Base-by-base conservation (phyloP, 2,888 invertebrate species). In the Acronicta alni region DNA sequence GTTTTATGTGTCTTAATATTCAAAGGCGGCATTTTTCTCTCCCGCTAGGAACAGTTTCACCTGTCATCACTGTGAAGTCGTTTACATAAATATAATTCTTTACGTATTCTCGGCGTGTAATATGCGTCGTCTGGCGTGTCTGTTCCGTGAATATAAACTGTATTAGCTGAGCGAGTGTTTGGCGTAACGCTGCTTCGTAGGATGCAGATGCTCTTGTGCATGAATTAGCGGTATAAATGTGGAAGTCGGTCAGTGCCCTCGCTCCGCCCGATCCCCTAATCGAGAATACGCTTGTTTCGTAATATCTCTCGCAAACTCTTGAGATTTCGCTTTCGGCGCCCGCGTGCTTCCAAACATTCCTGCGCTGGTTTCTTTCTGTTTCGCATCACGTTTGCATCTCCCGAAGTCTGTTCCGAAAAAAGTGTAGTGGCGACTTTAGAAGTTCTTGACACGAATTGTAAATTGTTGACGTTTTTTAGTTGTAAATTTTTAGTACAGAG, bases 191-290 rank as follows among this genome's bases (percentile, higher is more conserved):
- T 80, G 78, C 74, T 56, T 82, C 77, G 81, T 84, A 82, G 84
- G 86, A 85, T 88, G 89, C 91, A 92, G 89, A 91, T 89, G 89
- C 85, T 87, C 84, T 84, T 86, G 85, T 86, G 89, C 87, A 90
- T 90, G 92, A 90, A 90, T 92, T 91, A 90, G 89, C 89, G 87
- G 89, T 89, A 87, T 91, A 90, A 90, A 91, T 90, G 88, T 91
- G 91, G 91, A 92, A 90, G 88, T 92, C 91, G 93, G 93, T 92
- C 93, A 91, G 85, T 89, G 93, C 90, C 90, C 92, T 83, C 91
- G 84, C 85, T 76, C 67, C 77, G 81, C 70, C 73, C 84, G 86
- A 89, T 90, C 88, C 89, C 87, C 89, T 91, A 91, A 92, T 91
- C 89, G 89, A 86, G 84, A 82, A 85, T 83, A 83, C 83, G 86